Conservation (phyloP, 2,113 vertebrate genomes). For the Macquaria ambigua region DNA sequence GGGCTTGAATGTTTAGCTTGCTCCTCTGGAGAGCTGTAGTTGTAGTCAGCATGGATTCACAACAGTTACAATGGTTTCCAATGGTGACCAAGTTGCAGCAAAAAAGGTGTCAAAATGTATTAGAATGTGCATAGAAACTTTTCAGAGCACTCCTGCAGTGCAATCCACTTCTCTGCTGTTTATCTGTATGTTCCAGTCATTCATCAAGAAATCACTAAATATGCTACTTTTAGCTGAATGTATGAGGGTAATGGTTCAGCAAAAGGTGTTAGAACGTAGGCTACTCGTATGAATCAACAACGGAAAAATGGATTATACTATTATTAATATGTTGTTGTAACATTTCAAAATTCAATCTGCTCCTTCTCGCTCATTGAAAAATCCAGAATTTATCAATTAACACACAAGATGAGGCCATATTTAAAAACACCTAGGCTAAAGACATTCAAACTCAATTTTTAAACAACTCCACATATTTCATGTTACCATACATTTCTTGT, state of each 20-base stretch:
- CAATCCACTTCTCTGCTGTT: background rate
- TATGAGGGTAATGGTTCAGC: background rate
- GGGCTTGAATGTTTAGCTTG: background rate
- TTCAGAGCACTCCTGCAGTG: background rate
- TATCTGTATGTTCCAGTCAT: background rate
- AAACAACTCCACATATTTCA: too few species aligned
- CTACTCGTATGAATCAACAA: too few species aligned
- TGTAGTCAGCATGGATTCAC: background rate
- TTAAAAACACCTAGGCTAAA: too few species aligned
- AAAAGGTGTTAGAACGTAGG: too few species aligned
- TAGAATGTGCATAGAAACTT: background rate
- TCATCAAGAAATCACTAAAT: background rate
- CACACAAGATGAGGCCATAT: too few species aligned
- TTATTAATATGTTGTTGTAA: too few species aligned
- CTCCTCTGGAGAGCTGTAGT: background rate
- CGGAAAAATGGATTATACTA: too few species aligned
- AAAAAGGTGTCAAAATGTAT: background rate
- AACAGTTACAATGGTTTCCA: background rate
- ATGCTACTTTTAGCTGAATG: background rate
- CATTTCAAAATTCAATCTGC: too few species aligned
- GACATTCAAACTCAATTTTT: too few species aligned
- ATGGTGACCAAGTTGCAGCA: background rate
- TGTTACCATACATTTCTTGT: too few species aligned
- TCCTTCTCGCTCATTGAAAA: too few species aligned
- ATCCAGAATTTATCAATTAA: too few species aligned